A percentile compares a stretch with the other conserved stretches of the same genome.
phyloP scores from a whole-genome alignment of 2,113 vertebrate species.

The Strigops habroptila region DNA sequence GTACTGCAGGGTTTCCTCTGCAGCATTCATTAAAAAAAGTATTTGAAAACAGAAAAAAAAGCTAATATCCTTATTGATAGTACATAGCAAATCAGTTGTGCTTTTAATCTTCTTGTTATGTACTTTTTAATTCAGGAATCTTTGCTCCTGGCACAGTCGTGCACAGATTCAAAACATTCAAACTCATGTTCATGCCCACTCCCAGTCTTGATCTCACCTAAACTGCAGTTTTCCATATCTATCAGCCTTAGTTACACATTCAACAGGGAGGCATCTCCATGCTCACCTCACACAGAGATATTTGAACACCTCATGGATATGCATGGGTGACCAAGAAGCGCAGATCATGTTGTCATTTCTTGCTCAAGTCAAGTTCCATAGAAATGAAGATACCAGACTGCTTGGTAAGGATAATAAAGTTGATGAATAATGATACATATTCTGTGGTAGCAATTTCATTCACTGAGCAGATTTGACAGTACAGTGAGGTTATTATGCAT shows the following conservation, averaged over 20 bases:
- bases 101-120: not conserved
- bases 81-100: not conserved
- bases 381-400: slow-evolving; percentile 20
- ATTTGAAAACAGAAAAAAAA: not conserved
- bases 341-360: not conserved
- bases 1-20: not conserved
- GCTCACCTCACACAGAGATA: not conserved
- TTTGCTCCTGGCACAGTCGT: not conserved
- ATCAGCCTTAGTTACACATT: not conserved
- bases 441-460: slow-evolving; percentile 45
- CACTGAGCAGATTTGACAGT: slow-evolving; percentile 47
- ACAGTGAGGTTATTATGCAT: slow-evolving; percentile 54
- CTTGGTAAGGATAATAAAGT: slow-evolving; percentile 23
- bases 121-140: not conserved
- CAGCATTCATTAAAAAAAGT: not conserved
- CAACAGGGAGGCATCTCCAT: not conserved
- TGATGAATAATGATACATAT: slow-evolving; percentile 57
- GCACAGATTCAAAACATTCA: not conserved
- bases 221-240: not conserved
- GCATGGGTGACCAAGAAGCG: not conserved
- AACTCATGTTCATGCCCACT: not conserved
- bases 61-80: not conserved
- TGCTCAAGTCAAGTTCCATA: slow-evolving; percentile 1
- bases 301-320: not conserved
- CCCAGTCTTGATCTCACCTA: not conserved